Evolutionary conservation across 2,113 vertebrate genomes (phyloP), one percentile per base, ranked within the genome.

Genomic region (Mesocricetus auratus): DNA sequence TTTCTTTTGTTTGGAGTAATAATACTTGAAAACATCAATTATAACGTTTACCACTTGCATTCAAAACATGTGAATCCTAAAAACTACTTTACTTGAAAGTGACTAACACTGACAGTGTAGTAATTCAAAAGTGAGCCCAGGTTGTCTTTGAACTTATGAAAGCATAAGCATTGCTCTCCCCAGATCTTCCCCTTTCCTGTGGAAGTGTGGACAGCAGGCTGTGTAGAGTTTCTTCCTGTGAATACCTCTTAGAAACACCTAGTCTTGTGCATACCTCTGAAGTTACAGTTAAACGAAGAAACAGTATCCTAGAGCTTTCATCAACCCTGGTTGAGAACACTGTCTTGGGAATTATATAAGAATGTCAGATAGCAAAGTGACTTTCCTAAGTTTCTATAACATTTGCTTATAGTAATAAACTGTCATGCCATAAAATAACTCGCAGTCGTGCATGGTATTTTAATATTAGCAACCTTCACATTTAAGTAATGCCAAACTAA

Each of bases 51-150:
- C 13, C 36, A 81, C 58, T 94, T 90, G 17, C 22, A 83, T 16
- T 86, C 39, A 93, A 94, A 96, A 88, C 45, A 82, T 69, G 69
- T 1, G 74, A n/a, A 50, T 33, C 45, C 93, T 45, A 78, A 87
- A 92, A 95, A 68, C 16, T 45, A 71, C n/a, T 95, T 89, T 73
- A 62, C 22, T 89, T 42, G 16, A 94, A 89, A 92, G 77, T 78
- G 89, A 94, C 58, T 79, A 68, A 83, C 92, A 56, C n/a, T 82
- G 86, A 86, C 17, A 79, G 4, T 36, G 47, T 12, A 26, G 71
- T 62, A 50, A 79, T 71, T 94, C 68, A 81, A 71, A 89, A 95
- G 45, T 22, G 17, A 91, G 56, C 64, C 58, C 26, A n/a, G 24
- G 31, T 85, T 94, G 24, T 81, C 64, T 79, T 87, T 85, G 45